phyloP scores from a whole-genome alignment of 2,888 invertebrate species.

The Malthinus seriepunctatus region DNA sequence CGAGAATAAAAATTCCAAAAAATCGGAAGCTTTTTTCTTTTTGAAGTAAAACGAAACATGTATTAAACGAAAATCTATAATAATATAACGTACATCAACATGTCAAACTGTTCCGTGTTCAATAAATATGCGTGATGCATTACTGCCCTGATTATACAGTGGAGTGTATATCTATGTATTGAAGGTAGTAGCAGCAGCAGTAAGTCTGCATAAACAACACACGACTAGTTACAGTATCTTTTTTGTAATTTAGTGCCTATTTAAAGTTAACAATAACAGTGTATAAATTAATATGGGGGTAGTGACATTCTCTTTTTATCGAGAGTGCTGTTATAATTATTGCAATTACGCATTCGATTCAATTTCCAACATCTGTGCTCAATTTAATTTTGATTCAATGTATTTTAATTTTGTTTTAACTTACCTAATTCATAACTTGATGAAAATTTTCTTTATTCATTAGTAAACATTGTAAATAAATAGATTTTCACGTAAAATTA shows the following conservation, averaged over 20 bases:
- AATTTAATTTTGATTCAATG: slow-evolving; percentile 9
- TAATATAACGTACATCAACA: slow-evolving; percentile 32
- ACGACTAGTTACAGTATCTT: slow-evolving; percentile 4
- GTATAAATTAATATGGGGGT: too few relatives aligned
- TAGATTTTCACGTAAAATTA: too few relatives aligned
- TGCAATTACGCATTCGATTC: slow-evolving; percentile 14
- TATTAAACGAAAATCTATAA: slow-evolving; percentile 22
- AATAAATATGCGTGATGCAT: slow-evolving; percentile 37
- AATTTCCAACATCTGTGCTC: slow-evolving; percentile 9
- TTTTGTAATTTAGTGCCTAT: slow-evolving; percentile 6
- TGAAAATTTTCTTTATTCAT: too few relatives aligned
- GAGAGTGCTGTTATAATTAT: slow-evolving; percentile 13
- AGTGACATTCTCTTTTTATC: too few relatives aligned
- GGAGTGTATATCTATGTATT: neutral
- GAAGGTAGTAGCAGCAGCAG: slow-evolving; percentile 15
- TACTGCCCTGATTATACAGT: slow-evolving; percentile 31
- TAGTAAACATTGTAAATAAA: too few relatives aligned
- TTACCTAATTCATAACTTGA: slow-evolving; percentile 3
- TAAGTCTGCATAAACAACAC: slow-evolving; percentile 15
- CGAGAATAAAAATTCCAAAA: slow-evolving; percentile 2
- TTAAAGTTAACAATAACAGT: slow-evolving; percentile 1
- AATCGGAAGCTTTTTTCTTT: slow-evolving; percentile 10
- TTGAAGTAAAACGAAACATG: slow-evolving; percentile 4
- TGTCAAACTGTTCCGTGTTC: slow-evolving; percentile 37
- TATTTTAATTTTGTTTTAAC: slow-evolving; percentile 10